These are phyloP conservation scores for Dynastes tityus DNA, from an alignment of 2,888 invertebrate genomes.

Conservation along the genomic window DNA sequence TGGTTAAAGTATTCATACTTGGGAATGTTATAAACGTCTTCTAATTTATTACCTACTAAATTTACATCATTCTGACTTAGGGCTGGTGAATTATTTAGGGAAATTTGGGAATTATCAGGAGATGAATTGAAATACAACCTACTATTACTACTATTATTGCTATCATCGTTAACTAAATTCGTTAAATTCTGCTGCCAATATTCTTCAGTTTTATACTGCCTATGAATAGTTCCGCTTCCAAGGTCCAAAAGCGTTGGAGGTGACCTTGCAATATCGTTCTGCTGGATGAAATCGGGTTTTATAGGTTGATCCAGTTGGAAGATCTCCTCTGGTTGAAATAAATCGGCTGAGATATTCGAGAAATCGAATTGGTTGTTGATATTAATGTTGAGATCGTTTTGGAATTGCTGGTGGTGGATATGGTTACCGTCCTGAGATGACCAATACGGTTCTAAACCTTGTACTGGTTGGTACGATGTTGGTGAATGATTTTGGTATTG, in stretches of 20 bases:
- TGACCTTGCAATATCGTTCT: conserved; percentile 74
- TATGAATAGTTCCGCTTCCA: conserved; percentile 80
- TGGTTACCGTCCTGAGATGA: conserved; percentile 67
- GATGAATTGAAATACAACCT: conserved; percentile 71
- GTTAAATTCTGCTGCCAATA: conserved; percentile 75
- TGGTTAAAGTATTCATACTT: conserved; percentile 56
- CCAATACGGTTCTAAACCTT: conserved; percentile 66
- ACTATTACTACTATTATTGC: conserved; percentile 68
- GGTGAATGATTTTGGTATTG: conserved; percentile 57
- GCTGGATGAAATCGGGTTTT: conserved; percentile 75
- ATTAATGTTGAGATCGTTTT: conserved; percentile 65
- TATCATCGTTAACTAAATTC: conserved; percentile 71
- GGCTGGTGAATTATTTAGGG: conserved; percentile 63
- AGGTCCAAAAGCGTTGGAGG: conserved; percentile 82
- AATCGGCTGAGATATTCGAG: conserved; percentile 75
- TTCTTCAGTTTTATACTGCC: conserved; percentile 75
- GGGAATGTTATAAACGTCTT: conserved; percentile 41
- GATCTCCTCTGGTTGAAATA: conserved; percentile 85
- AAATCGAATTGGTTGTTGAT: conserved; percentile 75
- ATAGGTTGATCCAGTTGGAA: conserved; percentile 84
- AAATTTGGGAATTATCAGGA: conserved; percentile 72
- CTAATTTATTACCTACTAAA: conserved; percentile 51
- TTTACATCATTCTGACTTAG: conserved; percentile 58
- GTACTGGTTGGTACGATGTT: conserved; percentile 62
- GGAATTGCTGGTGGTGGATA: conserved; percentile 68